Conservation (phyloP, 2,797 vertebrate genomes). For the Pangasius larnaudii region DNA sequence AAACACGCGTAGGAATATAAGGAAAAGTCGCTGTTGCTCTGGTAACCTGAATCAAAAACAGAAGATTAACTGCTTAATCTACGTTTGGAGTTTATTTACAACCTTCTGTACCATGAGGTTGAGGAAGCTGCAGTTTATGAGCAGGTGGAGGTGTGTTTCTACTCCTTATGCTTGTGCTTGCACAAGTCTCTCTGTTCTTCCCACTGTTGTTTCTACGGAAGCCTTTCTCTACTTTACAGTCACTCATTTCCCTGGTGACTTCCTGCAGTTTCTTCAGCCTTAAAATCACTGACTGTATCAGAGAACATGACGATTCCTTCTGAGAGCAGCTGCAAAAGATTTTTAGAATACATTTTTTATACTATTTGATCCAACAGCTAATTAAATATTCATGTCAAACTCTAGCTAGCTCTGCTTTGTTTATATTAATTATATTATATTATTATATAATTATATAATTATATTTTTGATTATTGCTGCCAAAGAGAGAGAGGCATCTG, state of each 20-base stretch:
- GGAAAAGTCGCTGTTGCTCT: not conserved
- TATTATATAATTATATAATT: no score
- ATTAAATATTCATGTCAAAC: not conserved
- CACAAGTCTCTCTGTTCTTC: no score
- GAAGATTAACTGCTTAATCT: not conserved
- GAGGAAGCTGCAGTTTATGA: not conserved
- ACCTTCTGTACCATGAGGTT: not conserved
- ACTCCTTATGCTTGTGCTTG: not conserved
- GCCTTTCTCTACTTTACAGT: not conserved
- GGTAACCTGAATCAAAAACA: not conserved
- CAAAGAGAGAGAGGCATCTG: not conserved
- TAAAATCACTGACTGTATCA: not conserved
- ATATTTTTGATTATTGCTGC: not conserved
- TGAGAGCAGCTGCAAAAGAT: not conserved
- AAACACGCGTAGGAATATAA: not conserved
- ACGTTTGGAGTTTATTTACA: not conserved
- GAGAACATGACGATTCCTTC: not conserved
- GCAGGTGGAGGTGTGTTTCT: not conserved
- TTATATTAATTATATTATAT: not conserved
- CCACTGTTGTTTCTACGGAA: not conserved
- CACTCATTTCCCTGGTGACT: not conserved
- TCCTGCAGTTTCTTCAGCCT: not conserved
- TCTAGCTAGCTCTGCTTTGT: not conserved
- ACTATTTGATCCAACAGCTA: not conserved
- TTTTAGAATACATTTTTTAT: not conserved